Conservation (phyloP, 2,113 vertebrate species). For the Triplophysa tibetana region DNA sequence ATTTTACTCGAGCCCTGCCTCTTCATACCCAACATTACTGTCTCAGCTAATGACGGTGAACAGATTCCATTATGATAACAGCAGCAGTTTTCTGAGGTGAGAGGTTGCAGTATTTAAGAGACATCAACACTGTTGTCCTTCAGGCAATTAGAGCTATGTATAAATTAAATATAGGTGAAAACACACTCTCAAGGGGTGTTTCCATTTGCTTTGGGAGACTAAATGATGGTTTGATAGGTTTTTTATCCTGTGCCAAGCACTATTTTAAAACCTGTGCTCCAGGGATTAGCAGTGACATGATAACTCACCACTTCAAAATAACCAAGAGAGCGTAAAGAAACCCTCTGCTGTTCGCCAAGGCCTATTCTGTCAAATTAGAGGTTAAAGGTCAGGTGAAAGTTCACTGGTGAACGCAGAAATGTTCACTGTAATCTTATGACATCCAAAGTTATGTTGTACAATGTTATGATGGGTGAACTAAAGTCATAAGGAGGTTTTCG, state of each 20-base stretch:
- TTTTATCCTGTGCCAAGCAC: slow-evolving; percentile 8
- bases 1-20: neutral
- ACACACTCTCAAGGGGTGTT: neutral
- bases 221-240: slow-evolving; percentile 6
- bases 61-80: slow-evolving; percentile 28
- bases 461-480: neutral
- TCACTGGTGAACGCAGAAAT: neutral
- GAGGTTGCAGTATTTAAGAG: slow-evolving; percentile 29
- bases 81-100: neutral
- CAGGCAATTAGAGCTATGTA: slow-evolving; percentile 21
- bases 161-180: slow-evolving; percentile 21
- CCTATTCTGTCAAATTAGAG: neutral
- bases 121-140: slow-evolving; percentile 37
- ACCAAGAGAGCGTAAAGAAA: slow-evolving; percentile 7
- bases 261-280: slow-evolving; percentile 25
- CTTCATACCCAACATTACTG: slow-evolving; percentile 3
- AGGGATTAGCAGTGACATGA: slow-evolving; percentile 22
- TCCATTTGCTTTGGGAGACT: neutral
- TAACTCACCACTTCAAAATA: slow-evolving; percentile 33
- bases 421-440: slow-evolving; percentile 5
- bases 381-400: slow-evolving; percentile 24
- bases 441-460: neutral
- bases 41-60: neutral
- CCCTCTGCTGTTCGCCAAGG: neutral
- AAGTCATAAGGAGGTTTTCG: neutral